Evolutionary conservation across 2,888 invertebrate genomes (phyloP), one percentile per base, ranked within the genome.

Genomic region (Nomada goodeniana): DNA sequence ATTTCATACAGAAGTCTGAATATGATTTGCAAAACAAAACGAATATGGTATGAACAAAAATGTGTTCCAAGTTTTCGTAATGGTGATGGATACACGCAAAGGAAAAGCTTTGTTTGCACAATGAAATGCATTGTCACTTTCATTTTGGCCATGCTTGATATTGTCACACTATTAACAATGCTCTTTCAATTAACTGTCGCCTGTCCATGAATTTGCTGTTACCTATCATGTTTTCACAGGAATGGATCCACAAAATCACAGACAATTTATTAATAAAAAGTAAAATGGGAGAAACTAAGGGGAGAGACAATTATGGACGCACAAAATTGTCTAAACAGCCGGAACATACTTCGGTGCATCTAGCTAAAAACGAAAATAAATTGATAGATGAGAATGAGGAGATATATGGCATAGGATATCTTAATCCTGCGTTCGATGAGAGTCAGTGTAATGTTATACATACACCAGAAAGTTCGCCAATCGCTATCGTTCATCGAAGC

Each of bases 171-270:
- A 90, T 89, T 90, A 90, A 90, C 89, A 89, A 67, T 75, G 85
- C 90, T 90, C 85, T 86, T 83, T 84, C 84, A 57, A 84, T 85
- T 90, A 89, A 90, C 84, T 59, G 84, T 84, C 67, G 74, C 76
- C 80, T 80, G 73, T 80, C 80, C 80, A 80, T 80, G 73, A 80
- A 80, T 80, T 29, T 73, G 73, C 80, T 80, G 80, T 80, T 80
- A 80, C 81, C 83, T 89, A 80, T 91, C 90, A 87, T 92, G 83
- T 93, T 93, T 94, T 93, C 93, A 87, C 94, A 94, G 94, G 94
- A 90, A 88, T 92, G 93, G 92, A 93, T 92, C 91, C 91, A 91
- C 91, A 91, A 90, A 90, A 92, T 92, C 89, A 92, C 91, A 89
- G 93, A 93, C 89, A 92, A 89, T 91, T 90, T 92, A 70, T 91